phyloP scores from a whole-genome alignment of 2,113 vertebrate species.

The Tyto alba region DNA sequence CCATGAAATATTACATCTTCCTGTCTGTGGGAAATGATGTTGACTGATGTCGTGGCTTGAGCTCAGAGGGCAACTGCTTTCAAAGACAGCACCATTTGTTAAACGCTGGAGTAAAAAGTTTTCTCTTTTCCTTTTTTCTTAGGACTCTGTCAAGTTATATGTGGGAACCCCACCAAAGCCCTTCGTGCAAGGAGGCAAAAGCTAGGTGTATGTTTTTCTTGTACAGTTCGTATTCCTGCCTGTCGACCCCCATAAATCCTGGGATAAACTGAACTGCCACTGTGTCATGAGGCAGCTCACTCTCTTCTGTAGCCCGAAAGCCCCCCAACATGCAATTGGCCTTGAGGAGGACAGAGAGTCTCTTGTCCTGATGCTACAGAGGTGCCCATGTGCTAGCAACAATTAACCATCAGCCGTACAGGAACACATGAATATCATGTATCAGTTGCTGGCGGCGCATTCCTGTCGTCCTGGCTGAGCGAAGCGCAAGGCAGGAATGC shows the following conservation, averaged over 20 bases:
- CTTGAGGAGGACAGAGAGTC: background rate
- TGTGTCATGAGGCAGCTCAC: background rate
- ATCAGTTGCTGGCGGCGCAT: background rate
- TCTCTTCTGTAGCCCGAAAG: background rate
- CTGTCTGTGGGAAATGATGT: background rate
- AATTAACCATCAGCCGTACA: background rate
- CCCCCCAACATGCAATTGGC: background rate
- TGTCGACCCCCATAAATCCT: background rate
- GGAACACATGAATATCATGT: rapidly evolving
- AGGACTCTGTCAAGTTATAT: slow-evolving; percentile 84
- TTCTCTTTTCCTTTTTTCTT: slow-evolving; percentile 24
- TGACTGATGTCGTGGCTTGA: too few species aligned
- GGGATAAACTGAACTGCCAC: background rate
- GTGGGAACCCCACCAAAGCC: slow-evolving; percentile 88
- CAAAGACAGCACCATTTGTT: background rate
- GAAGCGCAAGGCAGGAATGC: background rate
- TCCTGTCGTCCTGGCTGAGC: background rate
- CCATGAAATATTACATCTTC: background rate
- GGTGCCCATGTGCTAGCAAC: background rate
- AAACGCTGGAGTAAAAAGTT: background rate
- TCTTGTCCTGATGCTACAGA: background rate
- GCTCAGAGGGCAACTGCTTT: too few species aligned
- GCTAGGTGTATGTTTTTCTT: slow-evolving; percentile 73
- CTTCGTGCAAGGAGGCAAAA: slow-evolving; percentile 78
- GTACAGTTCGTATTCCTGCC: background rate